Evolutionary conservation across 2,113 vertebrate genomes (phyloP).

Genomic region (Lipophrys pholis): DNA sequence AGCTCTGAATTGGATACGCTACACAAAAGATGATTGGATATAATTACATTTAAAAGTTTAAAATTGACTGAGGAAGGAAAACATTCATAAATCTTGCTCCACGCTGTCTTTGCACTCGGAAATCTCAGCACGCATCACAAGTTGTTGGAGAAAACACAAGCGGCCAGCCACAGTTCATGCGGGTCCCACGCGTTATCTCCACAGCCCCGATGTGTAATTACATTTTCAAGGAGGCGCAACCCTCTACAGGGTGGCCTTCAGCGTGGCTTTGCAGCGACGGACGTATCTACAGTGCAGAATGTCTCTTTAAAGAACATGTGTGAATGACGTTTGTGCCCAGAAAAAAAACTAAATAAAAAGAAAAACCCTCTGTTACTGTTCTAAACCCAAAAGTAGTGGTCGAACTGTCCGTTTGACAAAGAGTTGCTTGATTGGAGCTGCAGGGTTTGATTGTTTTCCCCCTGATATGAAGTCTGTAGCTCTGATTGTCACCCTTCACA

Average conservation of each 20-base stretch:
- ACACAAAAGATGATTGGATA: no score
- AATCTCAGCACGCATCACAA: background rate
- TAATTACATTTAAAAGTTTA: no score
- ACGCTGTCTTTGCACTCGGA: background rate
- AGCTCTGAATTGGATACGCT: no score
- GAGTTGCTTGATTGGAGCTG: background rate
- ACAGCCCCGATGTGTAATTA: background rate
- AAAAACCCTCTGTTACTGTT: background rate
- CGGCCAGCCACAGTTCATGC: slow-evolving; percentile 1
- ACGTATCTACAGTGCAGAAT: background rate
- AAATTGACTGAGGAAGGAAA: background rate
- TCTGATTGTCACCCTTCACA: background rate
- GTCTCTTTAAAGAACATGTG: background rate
- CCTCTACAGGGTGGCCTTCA: background rate
- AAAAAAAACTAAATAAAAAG: no score
- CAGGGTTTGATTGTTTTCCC: background rate
- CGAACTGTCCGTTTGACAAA: background rate
- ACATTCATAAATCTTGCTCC: background rate
- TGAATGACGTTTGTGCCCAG: background rate
- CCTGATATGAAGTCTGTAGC: background rate
- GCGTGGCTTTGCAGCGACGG: background rate
- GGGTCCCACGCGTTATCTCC: background rate
- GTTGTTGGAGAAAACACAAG: background rate
- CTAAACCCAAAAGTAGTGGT: background rate
- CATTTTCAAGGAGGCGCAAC: background rate